These are phyloP conservation scores for Neolamprologus hecqui DNA, from an alignment of 2,113 vertebrate genomes.

Conservation along the genomic window DNA sequence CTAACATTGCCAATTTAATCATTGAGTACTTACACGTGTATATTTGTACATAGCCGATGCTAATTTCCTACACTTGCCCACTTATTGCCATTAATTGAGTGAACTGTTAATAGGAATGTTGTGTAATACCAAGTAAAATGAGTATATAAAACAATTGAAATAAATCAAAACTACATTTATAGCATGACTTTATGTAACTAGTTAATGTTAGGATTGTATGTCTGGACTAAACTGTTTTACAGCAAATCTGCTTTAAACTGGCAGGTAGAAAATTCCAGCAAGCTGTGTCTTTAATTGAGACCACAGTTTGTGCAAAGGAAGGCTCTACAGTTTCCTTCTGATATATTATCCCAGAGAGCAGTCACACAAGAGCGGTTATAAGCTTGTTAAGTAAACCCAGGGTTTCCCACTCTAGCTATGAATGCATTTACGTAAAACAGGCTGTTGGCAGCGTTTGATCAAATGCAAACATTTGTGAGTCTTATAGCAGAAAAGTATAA, in stretches of 20 bases:
- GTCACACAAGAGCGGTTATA: background rate
- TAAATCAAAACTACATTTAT: rapidly evolving
- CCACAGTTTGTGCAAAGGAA: background rate
- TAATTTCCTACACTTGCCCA: background rate
- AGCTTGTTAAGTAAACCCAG: background rate
- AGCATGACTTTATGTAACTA: background rate
- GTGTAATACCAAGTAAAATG: background rate
- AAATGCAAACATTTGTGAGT: background rate
- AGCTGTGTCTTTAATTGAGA: background rate
- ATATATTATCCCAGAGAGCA: background rate
- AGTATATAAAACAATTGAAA: background rate
- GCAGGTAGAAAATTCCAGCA: background rate
- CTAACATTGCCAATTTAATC: background rate
- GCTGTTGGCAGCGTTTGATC: background rate
- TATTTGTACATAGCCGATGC: background rate
- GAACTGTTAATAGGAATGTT: background rate
- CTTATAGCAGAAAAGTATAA: background rate
- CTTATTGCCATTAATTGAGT: background rate
- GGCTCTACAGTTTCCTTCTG: background rate
- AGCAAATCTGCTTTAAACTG: background rate
- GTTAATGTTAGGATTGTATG: background rate
- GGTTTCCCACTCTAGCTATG: rapidly evolving
- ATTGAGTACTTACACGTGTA: rapidly evolving
- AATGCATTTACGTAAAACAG: background rate
- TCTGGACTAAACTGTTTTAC: background rate